Conservation (phyloP, 2,113 vertebrate species). For the Penelope pileata region DNA sequence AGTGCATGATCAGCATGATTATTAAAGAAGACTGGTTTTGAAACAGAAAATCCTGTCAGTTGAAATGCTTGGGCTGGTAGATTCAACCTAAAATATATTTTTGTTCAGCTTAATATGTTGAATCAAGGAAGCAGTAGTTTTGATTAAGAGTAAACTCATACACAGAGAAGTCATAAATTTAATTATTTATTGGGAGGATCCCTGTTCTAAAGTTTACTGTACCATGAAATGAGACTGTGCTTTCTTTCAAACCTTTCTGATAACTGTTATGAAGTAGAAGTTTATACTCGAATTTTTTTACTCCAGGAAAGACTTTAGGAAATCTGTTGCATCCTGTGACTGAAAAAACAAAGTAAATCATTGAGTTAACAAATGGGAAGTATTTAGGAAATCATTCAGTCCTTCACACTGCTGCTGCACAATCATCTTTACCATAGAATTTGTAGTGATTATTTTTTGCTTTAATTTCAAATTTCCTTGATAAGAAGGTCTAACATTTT, state of each 20-base stretch:
- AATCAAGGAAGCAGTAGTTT: conserved; percentile 60
- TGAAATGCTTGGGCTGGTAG: conserved; percentile 55
- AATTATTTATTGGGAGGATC: conserved; percentile 57
- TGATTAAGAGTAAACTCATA: conserved; percentile 68
- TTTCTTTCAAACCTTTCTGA: conserved; percentile 59
- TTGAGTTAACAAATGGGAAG: not conserved
- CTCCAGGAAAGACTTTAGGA: not conserved
- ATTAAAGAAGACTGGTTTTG: conserved; percentile 45
- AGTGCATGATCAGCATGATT: conserved; percentile 56
- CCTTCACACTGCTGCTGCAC: not conserved
- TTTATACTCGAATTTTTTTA: conserved; percentile 15
- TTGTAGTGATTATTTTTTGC: not conserved
- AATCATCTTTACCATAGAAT: not conserved
- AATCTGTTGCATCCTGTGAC: not conserved
- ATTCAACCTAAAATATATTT: conserved; percentile 73
- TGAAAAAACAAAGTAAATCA: conserved; percentile 13
- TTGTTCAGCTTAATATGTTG: conserved; percentile 27
- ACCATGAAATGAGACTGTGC: conserved; percentile 74
- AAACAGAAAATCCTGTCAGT: conserved; percentile 62
- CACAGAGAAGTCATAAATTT: conserved; percentile 67
- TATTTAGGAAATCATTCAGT: not conserved
- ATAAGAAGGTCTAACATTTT: not conserved
- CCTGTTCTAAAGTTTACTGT: conserved; percentile 69
- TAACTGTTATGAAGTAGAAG: conserved; percentile 34
- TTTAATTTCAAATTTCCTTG: not conserved